These are phyloP conservation scores for Haliaeetus leucogaster DNA, from an alignment of 2,113 vertebrate genomes.

Conservation along the genomic window DNA sequence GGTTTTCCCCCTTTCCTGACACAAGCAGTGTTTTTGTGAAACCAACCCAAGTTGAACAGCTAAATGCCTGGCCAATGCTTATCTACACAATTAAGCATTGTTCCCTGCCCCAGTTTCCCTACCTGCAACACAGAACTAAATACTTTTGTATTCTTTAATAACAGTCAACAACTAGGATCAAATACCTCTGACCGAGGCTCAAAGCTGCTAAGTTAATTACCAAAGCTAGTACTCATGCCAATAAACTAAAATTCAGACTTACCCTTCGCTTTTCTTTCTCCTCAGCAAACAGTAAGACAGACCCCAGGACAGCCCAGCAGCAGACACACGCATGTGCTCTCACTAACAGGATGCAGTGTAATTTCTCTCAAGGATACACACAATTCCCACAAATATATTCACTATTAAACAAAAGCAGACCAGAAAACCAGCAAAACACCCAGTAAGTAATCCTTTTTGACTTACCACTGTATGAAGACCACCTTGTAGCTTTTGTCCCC, in stretches of 20 bases:
- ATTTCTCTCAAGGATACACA: not conserved
- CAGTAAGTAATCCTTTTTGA: not conserved
- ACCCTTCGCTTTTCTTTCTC: not conserved
- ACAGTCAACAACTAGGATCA: not conserved
- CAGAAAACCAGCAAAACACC: not conserved
- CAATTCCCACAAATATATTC: not conserved
- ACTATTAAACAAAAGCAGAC: not conserved
- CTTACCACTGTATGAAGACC: accelerated
- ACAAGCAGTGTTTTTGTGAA: not conserved
- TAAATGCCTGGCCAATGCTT: not conserved
- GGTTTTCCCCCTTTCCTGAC: not conserved
- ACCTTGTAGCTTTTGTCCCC: not conserved
- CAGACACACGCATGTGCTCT: accelerated
- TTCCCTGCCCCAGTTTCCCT: not conserved
- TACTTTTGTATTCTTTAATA: not conserved
- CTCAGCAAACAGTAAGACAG: not conserved
- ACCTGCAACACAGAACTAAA: not conserved
- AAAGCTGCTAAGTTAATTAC: not conserved
- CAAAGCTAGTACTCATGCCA: not conserved
- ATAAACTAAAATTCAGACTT: not conserved
- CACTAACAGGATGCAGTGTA: not conserved
- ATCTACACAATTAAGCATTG: not conserved
- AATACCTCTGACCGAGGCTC: not conserved
- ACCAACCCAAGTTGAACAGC: not conserved
- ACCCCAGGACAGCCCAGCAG: not conserved